Conservation (phyloP, 1,140 invertebrate genomes). For the Heterodera schachtii region DNA sequence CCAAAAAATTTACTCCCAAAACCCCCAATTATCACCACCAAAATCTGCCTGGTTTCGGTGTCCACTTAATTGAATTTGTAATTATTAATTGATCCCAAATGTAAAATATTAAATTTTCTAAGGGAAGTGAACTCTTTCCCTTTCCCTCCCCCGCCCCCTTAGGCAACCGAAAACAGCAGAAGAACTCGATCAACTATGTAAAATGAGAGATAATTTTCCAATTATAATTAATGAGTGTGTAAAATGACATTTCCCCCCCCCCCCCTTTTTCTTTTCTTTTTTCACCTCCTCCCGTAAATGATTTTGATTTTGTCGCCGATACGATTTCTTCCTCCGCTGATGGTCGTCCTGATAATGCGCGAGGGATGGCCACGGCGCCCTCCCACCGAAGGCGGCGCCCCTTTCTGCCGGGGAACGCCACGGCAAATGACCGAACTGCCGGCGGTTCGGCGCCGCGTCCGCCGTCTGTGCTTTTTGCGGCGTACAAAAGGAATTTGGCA, state of each 20-base stretch:
- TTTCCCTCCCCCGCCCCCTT: neutral
- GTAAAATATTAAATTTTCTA: neutral
- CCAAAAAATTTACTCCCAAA: no score
- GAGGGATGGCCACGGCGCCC: neutral
- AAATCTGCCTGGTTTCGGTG: no score
- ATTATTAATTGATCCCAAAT: neutral
- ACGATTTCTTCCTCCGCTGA: neutral
- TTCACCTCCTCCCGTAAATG: neutral
- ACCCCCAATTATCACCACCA: no score
- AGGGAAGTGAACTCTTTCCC: neutral
- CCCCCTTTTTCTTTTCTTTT: no score
- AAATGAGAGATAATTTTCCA: no score
- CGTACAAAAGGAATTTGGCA: no score
- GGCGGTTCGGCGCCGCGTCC: neutral
- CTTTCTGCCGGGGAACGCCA: neutral
- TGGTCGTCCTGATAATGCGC: neutral
- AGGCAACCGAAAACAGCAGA: no score
- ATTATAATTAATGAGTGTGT: neutral
- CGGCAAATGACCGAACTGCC: neutral
- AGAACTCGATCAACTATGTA: no score
- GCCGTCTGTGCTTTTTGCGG: neutral
- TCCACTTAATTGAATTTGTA: no score
- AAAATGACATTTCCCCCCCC: neutral
- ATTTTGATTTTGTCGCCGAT: neutral
- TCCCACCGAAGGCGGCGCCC: neutral